phyloP scores from a whole-genome alignment of 2,797 vertebrate genomes.

The Antennarius maculatus region DNA sequence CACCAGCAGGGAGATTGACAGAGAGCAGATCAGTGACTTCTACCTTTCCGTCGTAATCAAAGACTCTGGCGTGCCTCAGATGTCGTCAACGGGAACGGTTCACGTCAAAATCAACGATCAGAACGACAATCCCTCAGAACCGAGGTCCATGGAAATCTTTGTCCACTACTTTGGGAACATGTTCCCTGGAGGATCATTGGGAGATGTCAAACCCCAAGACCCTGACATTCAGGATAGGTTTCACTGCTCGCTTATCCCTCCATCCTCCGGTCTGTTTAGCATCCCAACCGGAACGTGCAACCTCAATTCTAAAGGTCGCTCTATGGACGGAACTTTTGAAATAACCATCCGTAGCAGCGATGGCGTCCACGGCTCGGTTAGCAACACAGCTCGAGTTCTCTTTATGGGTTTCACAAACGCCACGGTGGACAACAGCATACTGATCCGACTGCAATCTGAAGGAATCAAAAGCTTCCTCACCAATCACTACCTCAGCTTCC shows the following conservation, averaged over 20 bases:
- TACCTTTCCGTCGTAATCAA: slow-evolving; percentile 91
- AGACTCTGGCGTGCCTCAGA: slow-evolving; percentile 95
- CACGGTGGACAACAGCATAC: slow-evolving; percentile 95
- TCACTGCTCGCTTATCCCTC: slow-evolving; percentile 92
- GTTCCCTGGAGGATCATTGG: slow-evolving; percentile 92
- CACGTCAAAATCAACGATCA: slow-evolving; percentile 91
- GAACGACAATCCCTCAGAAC: slow-evolving; percentile 96
- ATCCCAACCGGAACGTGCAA: slow-evolving; percentile 89
- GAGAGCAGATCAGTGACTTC: slow-evolving; percentile 94
- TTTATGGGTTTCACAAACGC: slow-evolving; percentile 89
- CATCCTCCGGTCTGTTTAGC: slow-evolving; percentile 89
- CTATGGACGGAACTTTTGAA: slow-evolving; percentile 93
- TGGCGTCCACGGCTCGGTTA: slow-evolving; percentile 89
- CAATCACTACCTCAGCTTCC: slow-evolving; percentile 93
- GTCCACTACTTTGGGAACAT: slow-evolving; percentile 95
- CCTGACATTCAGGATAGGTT: slow-evolving; percentile 93
- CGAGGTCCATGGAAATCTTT: slow-evolving; percentile 91
- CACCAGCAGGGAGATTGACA: slow-evolving; percentile 93
- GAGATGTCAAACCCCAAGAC: slow-evolving; percentile 92
- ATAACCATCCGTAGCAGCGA: slow-evolving; percentile 89
- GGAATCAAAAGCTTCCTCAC: slow-evolving; percentile 87
- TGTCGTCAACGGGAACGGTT: slow-evolving; percentile 97
- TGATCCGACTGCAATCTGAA: slow-evolving; percentile 87
- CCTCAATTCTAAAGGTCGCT: slow-evolving; percentile 88
- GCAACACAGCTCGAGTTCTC: slow-evolving; percentile 87